Percentiles rank a stretch among this genome's conserved stretches.
phyloP scores from a whole-genome alignment of 2,797 vertebrate genomes.

The Kryptolebias ocellatus region DNA sequence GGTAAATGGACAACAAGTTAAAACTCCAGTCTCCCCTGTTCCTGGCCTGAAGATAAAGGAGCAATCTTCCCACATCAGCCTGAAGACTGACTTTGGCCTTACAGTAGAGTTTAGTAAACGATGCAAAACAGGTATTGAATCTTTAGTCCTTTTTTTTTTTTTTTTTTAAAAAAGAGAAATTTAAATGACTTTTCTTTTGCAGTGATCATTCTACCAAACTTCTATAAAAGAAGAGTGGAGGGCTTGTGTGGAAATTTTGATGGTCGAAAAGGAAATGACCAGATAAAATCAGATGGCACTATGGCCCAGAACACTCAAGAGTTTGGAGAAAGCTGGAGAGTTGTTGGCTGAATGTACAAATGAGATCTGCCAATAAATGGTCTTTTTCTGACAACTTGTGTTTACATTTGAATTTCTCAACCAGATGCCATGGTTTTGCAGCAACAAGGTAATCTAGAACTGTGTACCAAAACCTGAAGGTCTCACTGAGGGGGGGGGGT shows the following conservation, averaged over 20 bases:
- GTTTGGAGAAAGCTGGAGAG: slow-evolving; percentile 88
- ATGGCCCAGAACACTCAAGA: slow-evolving; percentile 60
- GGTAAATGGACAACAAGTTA: slow-evolving; percentile 81
- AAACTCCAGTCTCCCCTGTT: slow-evolving; percentile 71
- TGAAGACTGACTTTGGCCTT: slow-evolving; percentile 88
- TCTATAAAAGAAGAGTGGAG: slow-evolving; percentile 77
- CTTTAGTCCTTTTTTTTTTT: background rate
- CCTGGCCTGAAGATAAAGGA: slow-evolving; percentile 80
- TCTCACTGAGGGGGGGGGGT: too few relatives aligned
- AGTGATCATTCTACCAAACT: slow-evolving; percentile 83
- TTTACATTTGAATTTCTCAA: too few relatives aligned
- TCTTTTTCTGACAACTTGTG: background rate
- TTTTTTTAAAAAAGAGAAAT: background rate
- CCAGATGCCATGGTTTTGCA: too few relatives aligned
- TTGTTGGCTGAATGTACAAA: slow-evolving; percentile 18
- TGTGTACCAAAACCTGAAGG: too few relatives aligned
- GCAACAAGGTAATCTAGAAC: too few relatives aligned
- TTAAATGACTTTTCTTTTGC: slow-evolving; percentile 9
- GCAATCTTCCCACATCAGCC: slow-evolving; percentile 72
- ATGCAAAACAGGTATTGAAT: slow-evolving; percentile 79
- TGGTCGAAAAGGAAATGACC: slow-evolving; percentile 74
- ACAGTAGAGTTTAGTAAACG: slow-evolving; percentile 79
- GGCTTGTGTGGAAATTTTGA: slow-evolving; percentile 89
- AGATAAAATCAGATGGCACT: slow-evolving; percentile 79
- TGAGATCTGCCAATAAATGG: background rate